Evolutionary conservation across 2,113 vertebrate species (phyloP), one percentile per base, ranked within the genome.

Genomic region (Strigops habroptila): DNA sequence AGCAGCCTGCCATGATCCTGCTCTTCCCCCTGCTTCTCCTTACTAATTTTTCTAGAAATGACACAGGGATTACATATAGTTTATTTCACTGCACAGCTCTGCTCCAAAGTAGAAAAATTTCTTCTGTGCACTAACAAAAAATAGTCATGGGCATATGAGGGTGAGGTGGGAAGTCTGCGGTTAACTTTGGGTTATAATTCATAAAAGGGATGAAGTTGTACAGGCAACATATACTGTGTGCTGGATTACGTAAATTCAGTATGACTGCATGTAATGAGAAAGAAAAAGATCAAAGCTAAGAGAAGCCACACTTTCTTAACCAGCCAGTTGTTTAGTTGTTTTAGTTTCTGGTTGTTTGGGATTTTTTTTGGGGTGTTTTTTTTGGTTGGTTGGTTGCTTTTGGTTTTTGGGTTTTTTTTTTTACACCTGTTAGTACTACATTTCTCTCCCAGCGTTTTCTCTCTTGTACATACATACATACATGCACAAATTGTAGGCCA

Each of bases 1-100:
- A 69, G 35, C 43, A 69, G 52, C 22, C 17, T 79, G 18, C 19
- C 39, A n/a, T 6, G 28, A 62, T 53, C 41, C 28, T 68, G 4
- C 48, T 80, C 43, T 25, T 31, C 10, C 21, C 15, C 6, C 14
- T 1, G 5, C 16, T 14, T 3, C 1, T 10, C 24, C 19, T 3
- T 79, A 69, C 27, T 57, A 41, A 41, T 73, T 88, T 90, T 86
- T n/a, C 31, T 76, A 33, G 41, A 63, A 88, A 83, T 77, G 19
- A 37, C 62, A 67, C 12, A 33, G 14, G 7, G 21, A 81, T 82
- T 84, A 64, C 23, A 46, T 7, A 51, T 9, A 31, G 14, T 13
- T 74, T 22, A 31, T 52, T 81, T 91, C 74, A 75, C 28, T 44
- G 28, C 41, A 65, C 14, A 63, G 31, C 28, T 91, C 33, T 69